phyloP scores from a whole-genome alignment of 2,797 vertebrate species.

The Graptemys geographica region DNA sequence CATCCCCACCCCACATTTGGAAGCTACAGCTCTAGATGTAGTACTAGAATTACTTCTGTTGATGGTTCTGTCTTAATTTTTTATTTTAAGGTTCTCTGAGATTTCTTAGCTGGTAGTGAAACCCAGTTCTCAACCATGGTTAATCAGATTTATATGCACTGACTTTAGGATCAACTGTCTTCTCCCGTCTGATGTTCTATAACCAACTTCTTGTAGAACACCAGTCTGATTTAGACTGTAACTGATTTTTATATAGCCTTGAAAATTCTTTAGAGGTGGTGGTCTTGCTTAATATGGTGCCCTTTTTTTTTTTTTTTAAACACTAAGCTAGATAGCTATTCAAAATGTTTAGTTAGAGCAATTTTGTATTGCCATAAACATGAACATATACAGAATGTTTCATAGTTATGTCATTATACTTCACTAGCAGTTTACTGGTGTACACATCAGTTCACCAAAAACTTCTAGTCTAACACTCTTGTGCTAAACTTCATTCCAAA shows the following conservation, averaged over 20 bases:
- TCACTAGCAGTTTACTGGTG: too few relatives aligned
- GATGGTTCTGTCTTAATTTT: background rate
- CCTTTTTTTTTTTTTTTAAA: too few relatives aligned
- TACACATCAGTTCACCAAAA: too few relatives aligned
- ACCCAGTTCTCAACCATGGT: background rate
- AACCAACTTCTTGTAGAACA: background rate
- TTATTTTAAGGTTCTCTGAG: background rate
- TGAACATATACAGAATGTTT: too few relatives aligned
- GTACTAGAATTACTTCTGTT: background rate
- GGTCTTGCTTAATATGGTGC: background rate
- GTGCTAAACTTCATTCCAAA: too few relatives aligned
- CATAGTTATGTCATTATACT: too few relatives aligned
- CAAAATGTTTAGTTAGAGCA: too few relatives aligned
- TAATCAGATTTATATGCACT: background rate
- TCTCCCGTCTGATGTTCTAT: background rate
- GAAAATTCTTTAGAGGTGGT: background rate
- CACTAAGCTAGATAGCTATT: background rate
- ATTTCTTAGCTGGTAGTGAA: background rate
- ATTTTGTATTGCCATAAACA: too few relatives aligned
- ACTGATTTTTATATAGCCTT: background rate
- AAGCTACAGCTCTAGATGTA: background rate
- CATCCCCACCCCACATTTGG: background rate
- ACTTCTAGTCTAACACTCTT: too few relatives aligned
- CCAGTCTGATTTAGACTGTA: background rate
- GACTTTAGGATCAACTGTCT: background rate